Base-by-base conservation (phyloP, 2,113 vertebrate genomes). In the Oryzias melastigma region DNA sequence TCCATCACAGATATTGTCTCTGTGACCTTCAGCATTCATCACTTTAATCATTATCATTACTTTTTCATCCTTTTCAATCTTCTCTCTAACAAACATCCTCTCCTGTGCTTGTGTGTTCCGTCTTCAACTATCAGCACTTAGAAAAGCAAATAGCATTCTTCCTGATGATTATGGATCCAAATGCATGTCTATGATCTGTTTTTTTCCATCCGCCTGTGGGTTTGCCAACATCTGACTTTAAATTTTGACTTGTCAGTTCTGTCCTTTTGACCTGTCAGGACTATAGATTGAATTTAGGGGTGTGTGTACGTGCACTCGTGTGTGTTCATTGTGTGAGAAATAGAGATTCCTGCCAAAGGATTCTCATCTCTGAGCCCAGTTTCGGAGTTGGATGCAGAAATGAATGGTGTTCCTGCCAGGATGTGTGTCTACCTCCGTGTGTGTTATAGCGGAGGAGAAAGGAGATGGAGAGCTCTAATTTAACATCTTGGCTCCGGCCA, bases 261-360 rank as follows among this genome's bases (percentile, higher is more conserved):
- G 78, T 82, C 84, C 74, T 76, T 73, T 70, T 80, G 77, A 52
- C 73, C 83, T 71, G 77, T 83, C 75, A 84, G 58, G 77, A 81
- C 78, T 68, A 50, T 59, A 61, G 75, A 87, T 88, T 85, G 62
- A 87, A 87, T 88, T 88, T 86, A 74, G 78, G 69, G 22, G 24
- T 35, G 44, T 19, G 22, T n/a, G 69, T 48, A 18, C 14, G 51
- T 16, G 60, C 17, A 45, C 19, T 47, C n/a, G 52, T 17, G 29
- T 17, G 41, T 40, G 62, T 17, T 55, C 4, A 18, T 47, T 47
- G 42, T 5, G 27, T 16, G 48, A 7, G 62, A 58, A 24, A 65
- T 20, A 63, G 42, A 69, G 54, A 47, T 74, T 68, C n/a, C 65
- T 74, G 72, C 67, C 69, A 74, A 68, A 65, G 42, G 43, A 73